Percentiles rank a stretch among this genome's conserved stretches.
These are phyloP conservation scores for Drosophila pseudoobscura DNA, from an alignment of 1,140 invertebrate species.

Conservation along the genomic window DNA sequence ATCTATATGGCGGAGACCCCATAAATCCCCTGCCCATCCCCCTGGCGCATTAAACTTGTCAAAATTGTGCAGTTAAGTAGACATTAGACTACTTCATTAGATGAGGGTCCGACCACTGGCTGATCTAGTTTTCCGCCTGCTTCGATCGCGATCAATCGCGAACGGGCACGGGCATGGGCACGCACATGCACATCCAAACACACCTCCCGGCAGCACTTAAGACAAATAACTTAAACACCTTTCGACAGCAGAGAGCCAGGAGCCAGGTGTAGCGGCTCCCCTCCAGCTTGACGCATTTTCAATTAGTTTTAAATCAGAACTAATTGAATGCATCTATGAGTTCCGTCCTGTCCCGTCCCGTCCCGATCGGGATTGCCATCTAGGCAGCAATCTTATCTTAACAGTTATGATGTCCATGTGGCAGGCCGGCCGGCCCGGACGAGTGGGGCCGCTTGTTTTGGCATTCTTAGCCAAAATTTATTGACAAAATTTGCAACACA, in stretches of 20 bases:
- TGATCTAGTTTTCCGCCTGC: not conserved
- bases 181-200: constrained; percentile 15
- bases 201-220: constrained; percentile 75
- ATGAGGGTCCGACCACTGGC: not conserved
- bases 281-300: constrained; percentile 61
- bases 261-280: constrained; percentile 1
- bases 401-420: constrained; percentile 69
- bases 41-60: constrained; percentile 65
- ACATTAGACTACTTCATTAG: constrained; percentile 73
- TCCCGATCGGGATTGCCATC: constrained; percentile 41
- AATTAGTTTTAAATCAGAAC: constrained; percentile 80
- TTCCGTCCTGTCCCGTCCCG: not conserved
- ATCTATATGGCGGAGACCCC: constrained; percentile 36
- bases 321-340: constrained; percentile 72
- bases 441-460: constrained; percentile 57
- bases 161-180: constrained; percentile 10
- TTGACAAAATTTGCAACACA: constrained; percentile 79
- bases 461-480: constrained; percentile 75
- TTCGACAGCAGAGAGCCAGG: constrained; percentile 49
- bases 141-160: constrained; percentile 22
- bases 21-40: constrained; percentile 42
- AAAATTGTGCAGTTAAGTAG: constrained; percentile 73
- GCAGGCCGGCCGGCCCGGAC: not conserved
- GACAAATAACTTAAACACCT: constrained; percentile 80
- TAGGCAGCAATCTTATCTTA: constrained; percentile 74